Evolutionary conservation across 2,113 vertebrate species (phyloP), one percentile per base, ranked within the genome.

Genomic region (Dascyllus trimaculatus): DNA sequence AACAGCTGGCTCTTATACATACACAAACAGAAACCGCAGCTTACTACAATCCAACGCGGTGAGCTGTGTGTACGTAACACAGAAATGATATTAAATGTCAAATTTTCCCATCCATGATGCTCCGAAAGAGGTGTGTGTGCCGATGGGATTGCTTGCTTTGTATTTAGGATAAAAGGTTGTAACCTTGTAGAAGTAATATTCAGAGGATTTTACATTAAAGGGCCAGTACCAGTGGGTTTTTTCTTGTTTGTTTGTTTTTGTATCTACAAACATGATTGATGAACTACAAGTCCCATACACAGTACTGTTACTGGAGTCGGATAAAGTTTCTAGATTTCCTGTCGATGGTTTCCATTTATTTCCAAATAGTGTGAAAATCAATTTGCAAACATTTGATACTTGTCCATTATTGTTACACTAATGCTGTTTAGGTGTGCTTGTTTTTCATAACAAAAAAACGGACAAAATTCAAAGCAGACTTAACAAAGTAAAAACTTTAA

Each of bases 291-390:
- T 48, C 46, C 10, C 17, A 18, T 18, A 48, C 11, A 54, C 38
- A 21, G 5, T 3, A 19, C 4, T 51, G n/a, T 22, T 11, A 46
- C 49, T 64, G 18, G 4, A 6, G 17, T 18, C n/a, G 15, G 15
- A 1, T 40, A 40, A 40, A 40, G 17, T 18, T 72, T 32, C 11
- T 43, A 22, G 6, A 18, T 24, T 17, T 32, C 32, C 11, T 75
- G 65, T 38, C 49, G 26, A 26, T 57, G 57, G 45, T 81, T 75
- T 84, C 38, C 24, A 58, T 69, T 81, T 48, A 66, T 81, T 83
- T 86, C 75, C 62, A 84, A 83, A 80, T 81, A 82, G 74, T 82
- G 68, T 78, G 63, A 87, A 90, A 90, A 84, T 88, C 70, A 89
- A 77, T 90, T 83, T 86, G 74, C 71, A 82, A 57, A 75, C 75